Evolutionary conservation across 1,140 invertebrate genomes (phyloP).

Genomic region (Elymnias hypermnestra): DNA sequence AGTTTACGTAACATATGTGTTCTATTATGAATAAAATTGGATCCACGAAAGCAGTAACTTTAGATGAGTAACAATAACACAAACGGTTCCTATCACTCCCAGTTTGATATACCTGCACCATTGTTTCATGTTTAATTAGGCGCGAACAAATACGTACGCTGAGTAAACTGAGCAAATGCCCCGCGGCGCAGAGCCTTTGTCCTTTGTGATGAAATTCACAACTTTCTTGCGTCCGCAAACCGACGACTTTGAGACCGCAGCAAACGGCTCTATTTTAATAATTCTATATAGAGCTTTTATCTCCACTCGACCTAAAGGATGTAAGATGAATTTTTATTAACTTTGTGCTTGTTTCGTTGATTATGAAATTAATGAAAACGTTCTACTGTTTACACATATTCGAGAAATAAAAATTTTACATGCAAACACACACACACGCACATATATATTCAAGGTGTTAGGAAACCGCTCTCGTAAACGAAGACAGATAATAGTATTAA

Average conservation of each 20-base stretch:
- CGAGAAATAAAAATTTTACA: no score
- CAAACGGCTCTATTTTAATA: constrained; percentile 58
- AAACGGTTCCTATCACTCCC: constrained; percentile 32
- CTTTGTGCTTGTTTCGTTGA: background rate
- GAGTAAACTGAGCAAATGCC: constrained; percentile 64
- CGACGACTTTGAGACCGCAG: constrained; percentile 42
- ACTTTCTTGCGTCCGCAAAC: constrained; percentile 59
- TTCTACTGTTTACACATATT: background rate
- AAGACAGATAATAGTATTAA: no score
- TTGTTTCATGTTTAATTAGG: constrained; percentile 68
- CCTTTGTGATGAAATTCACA: constrained; percentile 62
- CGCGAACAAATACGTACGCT: constrained; percentile 61
- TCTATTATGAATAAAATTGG: no score
- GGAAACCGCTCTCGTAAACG: no score
- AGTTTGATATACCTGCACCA: constrained; percentile 39
- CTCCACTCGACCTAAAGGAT: constrained; percentile 23
- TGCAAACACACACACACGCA: no score
- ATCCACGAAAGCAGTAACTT: constrained; percentile 9
- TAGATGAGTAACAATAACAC: constrained; percentile 24
- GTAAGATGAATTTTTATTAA: constrained; percentile 1
- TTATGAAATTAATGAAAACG: background rate
- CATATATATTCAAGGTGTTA: no score
- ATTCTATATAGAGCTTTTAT: constrained; percentile 41
- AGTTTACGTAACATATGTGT: no score
- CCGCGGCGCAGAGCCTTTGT: constrained; percentile 54